Base-by-base conservation (phyloP, 2,888 invertebrate genomes). In the Acanthoscelides obtectus region DNA sequence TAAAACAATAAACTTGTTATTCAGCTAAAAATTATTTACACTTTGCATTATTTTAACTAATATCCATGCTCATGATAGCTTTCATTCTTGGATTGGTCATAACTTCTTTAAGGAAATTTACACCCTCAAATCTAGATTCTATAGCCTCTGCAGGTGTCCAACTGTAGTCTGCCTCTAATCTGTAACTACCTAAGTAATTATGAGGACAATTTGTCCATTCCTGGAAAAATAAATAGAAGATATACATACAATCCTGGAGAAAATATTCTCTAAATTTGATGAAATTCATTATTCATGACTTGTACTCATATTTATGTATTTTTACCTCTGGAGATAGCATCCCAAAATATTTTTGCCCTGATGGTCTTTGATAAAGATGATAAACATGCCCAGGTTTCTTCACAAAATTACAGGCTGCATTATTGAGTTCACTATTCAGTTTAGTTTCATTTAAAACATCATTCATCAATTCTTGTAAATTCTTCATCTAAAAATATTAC, bases 371-470 rank as follows among this genome's bases (percentile, higher is more conserved):
- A 83, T 93, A 94, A 65, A 94, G 85, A 83, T 93, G 91, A 84
- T 94, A 94, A 22, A 89, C 85, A 63, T 88, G 88, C 0, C 94
- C 94, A 22, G 93, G 90, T 67, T 89, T 88, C 84, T 93, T 93
- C 20, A 89, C 87, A 81, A 94, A 89, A 83, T 94, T 94, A 82
- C 93, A 94, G 0, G 93, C 90, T 0, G 89, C 90, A 77, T 89
- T 89, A 81, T 94, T 91, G 64, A 94, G 84, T 68, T 87, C 85
- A 20, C 84, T 84, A 79, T 90, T 89, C 69, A 87, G 82, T 79
- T 89, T 87, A 0, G 90, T 88, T 76, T 92, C 90, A 66, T 86
- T 81, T 2, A 91, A 80, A 70, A 92, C 89, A 74, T 86, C 84
- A 76, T 87, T 84, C 0, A 93, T 91, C 81, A 92, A 90, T 22